Evolutionary conservation across 2,113 vertebrate species (phyloP).

Genomic region (Alexandromys fortis): DNA sequence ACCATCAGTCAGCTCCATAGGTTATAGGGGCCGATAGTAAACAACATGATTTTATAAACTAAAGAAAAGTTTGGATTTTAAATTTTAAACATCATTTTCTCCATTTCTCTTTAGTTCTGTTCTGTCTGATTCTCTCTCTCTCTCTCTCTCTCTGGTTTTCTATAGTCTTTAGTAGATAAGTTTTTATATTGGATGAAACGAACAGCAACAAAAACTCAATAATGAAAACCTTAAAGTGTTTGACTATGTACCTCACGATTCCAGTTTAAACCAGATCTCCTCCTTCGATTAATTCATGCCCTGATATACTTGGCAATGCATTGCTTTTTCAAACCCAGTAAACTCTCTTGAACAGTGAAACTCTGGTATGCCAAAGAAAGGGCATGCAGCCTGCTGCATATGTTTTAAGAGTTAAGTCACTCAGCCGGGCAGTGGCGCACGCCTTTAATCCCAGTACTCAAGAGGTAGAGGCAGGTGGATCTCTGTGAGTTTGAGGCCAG

Average conservation of each 20-base stretch:
- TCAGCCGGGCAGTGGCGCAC: neutral
- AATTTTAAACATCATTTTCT: slow-evolving; percentile 11
- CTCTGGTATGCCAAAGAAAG: neutral
- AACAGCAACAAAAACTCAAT: neutral
- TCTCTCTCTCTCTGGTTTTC: neutral
- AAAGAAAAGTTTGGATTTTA: slow-evolving; percentile 8
- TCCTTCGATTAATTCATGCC: neutral
- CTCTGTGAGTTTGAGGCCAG: no score
- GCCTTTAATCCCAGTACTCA: no score
- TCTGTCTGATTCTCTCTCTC: neutral
- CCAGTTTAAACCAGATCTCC: neutral
- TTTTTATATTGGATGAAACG: neutral
- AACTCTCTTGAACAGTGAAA: neutral
- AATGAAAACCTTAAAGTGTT: neutral
- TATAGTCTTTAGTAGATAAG: neutral
- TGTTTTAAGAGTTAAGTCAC: neutral
- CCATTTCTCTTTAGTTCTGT: neutral
- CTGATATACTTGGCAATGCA: neutral
- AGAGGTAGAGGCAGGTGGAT: no score
- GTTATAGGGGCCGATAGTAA: neutral
- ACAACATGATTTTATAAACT: neutral
- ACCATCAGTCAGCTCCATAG: neutral
- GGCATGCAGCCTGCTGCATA: neutral
- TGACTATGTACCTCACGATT: neutral
- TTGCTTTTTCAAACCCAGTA: neutral